phyloP scores from a whole-genome alignment of 2,797 vertebrate species.

The Onychomys leucogaster region DNA sequence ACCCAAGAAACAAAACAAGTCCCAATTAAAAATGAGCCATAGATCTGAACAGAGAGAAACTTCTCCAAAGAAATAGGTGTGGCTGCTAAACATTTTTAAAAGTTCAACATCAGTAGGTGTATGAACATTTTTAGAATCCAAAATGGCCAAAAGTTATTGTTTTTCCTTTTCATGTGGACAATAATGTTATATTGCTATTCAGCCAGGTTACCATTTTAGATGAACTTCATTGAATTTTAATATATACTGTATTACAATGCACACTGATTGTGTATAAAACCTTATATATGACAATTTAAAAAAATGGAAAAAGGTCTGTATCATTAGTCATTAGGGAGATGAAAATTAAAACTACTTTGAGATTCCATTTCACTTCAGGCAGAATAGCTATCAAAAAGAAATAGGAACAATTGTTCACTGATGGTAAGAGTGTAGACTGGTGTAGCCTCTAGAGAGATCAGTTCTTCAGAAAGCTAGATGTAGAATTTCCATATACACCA shows the following conservation, averaged over 20 bases:
- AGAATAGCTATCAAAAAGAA: neutral
- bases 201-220: conserved; percentile 96
- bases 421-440: neutral
- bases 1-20: neutral
- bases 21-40: neutral
- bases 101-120: neutral
- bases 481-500: neutral
- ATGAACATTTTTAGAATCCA: conserved; percentile 76
- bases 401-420: neutral
- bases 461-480: neutral
- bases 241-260: conserved; percentile 94
- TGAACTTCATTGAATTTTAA: conserved; percentile 89
- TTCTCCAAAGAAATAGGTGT: neutral
- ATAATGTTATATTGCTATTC: conserved; percentile 98
- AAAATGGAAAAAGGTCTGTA: neutral
- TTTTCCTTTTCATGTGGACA: conserved; percentile 92
- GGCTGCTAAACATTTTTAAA: neutral
- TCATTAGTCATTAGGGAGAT: neutral
- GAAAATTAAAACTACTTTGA: neutral
- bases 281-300: neutral
- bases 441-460: neutral
- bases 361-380: neutral
- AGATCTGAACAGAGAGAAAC: neutral
- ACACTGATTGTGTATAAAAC: conserved; percentile 88
- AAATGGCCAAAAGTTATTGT: conserved; percentile 86